Evolutionary conservation across 2,888 invertebrate genomes (phyloP).

Genomic region (Ceriagrion tenellum): DNA sequence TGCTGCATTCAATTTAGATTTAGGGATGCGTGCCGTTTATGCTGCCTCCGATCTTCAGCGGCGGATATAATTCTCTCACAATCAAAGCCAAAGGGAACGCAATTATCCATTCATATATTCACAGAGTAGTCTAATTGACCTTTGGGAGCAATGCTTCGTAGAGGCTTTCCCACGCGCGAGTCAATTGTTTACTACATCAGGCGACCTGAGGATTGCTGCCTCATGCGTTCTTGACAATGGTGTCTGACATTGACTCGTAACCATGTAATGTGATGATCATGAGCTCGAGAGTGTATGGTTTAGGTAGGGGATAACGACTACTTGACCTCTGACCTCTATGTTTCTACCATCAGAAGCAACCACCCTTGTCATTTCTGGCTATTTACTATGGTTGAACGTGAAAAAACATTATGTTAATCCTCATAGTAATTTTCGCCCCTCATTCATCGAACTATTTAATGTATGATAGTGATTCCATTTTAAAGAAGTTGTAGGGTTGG

Average conservation of each 20-base stretch:
- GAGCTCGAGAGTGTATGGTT: background rate
- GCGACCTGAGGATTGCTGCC: background rate
- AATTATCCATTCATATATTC: background rate
- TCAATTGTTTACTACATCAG: background rate
- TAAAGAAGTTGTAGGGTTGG: too few species aligned
- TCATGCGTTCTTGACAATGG: background rate
- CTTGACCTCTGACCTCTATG: background rate
- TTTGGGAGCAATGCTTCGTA: background rate
- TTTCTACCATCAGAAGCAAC: too few species aligned
- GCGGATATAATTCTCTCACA: background rate
- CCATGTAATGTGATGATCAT: background rate
- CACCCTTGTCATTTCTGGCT: too few species aligned
- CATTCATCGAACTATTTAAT: too few species aligned
- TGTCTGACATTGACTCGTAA: background rate
- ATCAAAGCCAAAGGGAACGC: background rate
- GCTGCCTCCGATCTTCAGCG: background rate
- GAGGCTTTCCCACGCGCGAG: background rate
- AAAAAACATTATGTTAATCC: too few species aligned
- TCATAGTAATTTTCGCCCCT: too few species aligned
- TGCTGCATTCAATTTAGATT: background rate
- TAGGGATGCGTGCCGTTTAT: background rate
- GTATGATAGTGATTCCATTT: too few species aligned
- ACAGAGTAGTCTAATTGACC: background rate
- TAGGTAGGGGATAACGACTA: too few species aligned
- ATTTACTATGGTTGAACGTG: too few species aligned